A percentile compares a stretch with the other conserved stretches of the same genome.
Conservation (phyloP, 92 coral and sea anemone genomes). For the Micromussa lordhowensis region DNA sequence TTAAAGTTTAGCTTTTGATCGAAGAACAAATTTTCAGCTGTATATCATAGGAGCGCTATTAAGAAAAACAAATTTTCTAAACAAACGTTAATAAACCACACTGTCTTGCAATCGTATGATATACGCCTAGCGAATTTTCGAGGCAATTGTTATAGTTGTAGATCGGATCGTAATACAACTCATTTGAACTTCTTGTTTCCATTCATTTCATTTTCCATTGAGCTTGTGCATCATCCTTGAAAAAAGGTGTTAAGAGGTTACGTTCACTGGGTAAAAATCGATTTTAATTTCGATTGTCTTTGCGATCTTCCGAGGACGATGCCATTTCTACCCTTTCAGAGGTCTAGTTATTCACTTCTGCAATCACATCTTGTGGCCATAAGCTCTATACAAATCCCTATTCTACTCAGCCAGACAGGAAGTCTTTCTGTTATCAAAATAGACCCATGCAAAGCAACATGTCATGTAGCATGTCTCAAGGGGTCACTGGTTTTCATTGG, state of each 20-base stretch:
- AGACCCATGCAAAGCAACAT: neutral
- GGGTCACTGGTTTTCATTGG: neutral
- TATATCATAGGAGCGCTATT: neutral
- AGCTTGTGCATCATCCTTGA: neutral
- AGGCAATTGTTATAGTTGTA: neutral
- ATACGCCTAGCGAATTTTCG: neutral
- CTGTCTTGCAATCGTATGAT: neutral
- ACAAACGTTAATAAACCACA: neutral
- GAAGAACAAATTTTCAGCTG: neutral
- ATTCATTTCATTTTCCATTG: neutral
- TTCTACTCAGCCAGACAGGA: neutral
- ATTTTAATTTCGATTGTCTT: neutral
- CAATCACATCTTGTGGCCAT: neutral
- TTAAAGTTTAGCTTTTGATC: neutral
- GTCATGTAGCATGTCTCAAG: neutral
- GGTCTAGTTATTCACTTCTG: neutral
- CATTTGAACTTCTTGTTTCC: neutral
- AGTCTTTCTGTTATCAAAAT: neutral
- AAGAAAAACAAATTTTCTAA: neutral
- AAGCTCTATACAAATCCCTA: neutral
- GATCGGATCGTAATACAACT: neutral
- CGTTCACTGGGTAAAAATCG: neutral
- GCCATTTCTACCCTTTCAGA: neutral
- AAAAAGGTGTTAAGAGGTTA: neutral
- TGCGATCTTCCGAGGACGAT: neutral